These are phyloP conservation scores for Coregonus sp. DNA, from an alignment of 2,797 vertebrate genomes.

Conservation along the genomic window DNA sequence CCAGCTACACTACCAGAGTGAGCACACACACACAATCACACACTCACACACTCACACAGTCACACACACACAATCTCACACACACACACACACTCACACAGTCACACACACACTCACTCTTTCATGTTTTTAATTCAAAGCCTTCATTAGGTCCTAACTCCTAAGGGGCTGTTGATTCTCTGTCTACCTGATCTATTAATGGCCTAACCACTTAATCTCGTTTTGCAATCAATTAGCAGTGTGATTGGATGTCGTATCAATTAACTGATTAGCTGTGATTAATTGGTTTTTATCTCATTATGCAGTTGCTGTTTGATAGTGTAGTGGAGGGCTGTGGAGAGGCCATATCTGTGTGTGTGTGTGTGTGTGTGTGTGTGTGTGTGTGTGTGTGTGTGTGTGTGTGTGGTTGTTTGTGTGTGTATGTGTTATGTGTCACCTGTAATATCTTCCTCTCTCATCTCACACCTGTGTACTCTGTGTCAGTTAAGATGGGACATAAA, in stretches of 20 bases:
- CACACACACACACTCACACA: too few relatives aligned
- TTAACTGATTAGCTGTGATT: conserved; percentile 58
- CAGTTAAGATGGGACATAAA: conserved; percentile 30
- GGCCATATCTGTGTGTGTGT: conserved; percentile 14
- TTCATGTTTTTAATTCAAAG: neutral
- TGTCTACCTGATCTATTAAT: conserved; percentile 18
- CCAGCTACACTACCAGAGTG: conserved; percentile 97
- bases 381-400: too few relatives aligned
- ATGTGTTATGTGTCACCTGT: neutral
- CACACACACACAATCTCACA: too few relatives aligned
- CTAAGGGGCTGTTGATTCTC: conserved; percentile 23
- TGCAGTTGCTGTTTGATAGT: neutral
- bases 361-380: too few relatives aligned
- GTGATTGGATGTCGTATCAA: conserved; percentile 63
- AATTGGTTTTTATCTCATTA: conserved; percentile 45
- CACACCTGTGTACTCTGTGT: neutral
- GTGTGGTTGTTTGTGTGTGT: neutral
- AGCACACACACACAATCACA: conserved; percentile 36
- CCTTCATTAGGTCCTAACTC: neutral
- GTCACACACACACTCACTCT: neutral
- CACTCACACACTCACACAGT: too few relatives aligned
- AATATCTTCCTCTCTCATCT: neutral
- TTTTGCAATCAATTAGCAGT: conserved; percentile 44
- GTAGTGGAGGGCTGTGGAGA: neutral
- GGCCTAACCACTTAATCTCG: conserved; percentile 34